Conservation (phyloP, 2,888 invertebrate species). For the Odontocolon sp. region DNA sequence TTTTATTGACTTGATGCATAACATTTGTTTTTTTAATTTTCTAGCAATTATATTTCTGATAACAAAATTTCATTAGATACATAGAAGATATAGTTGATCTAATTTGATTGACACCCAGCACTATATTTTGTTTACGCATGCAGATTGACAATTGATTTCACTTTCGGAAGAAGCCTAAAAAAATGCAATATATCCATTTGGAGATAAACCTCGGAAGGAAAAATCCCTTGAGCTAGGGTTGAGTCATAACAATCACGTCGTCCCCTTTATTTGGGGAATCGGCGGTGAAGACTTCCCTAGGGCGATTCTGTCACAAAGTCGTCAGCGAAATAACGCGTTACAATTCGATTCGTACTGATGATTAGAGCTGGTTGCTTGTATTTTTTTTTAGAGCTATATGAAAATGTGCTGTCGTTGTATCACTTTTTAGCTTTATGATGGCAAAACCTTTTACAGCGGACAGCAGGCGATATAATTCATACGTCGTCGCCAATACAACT, state of each 20-base stretch:
- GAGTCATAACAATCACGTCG: slow-evolving; percentile 37
- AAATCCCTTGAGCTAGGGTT: neutral
- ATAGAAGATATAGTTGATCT: too few species aligned
- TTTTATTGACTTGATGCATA: too few species aligned
- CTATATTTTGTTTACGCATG: too few species aligned
- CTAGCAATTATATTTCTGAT: too few species aligned
- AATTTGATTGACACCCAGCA: too few species aligned
- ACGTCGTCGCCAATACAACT: neutral
- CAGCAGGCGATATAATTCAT: neutral
- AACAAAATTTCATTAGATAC: too few species aligned
- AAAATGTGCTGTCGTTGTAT: slow-evolving; percentile 3
- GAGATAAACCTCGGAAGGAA: slow-evolving; percentile 8
- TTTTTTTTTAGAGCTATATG: neutral
- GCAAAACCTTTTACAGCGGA: neutral
- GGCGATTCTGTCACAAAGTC: slow-evolving; percentile 19
- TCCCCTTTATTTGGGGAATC: slow-evolving; percentile 13
- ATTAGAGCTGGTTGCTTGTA: slow-evolving; percentile 7
- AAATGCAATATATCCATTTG: slow-evolving; percentile 26
- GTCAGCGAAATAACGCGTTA: slow-evolving; percentile 15
- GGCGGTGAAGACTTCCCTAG: slow-evolving; percentile 13
- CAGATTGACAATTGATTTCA: too few species aligned
- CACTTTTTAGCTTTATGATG: neutral
- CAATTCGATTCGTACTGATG: slow-evolving; percentile 9
- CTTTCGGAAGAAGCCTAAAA: too few species aligned
- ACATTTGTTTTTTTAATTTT: too few species aligned